These are phyloP conservation scores for Drosophila helvetica DNA, from an alignment of 2,888 invertebrate species.

Conservation along the genomic window DNA sequence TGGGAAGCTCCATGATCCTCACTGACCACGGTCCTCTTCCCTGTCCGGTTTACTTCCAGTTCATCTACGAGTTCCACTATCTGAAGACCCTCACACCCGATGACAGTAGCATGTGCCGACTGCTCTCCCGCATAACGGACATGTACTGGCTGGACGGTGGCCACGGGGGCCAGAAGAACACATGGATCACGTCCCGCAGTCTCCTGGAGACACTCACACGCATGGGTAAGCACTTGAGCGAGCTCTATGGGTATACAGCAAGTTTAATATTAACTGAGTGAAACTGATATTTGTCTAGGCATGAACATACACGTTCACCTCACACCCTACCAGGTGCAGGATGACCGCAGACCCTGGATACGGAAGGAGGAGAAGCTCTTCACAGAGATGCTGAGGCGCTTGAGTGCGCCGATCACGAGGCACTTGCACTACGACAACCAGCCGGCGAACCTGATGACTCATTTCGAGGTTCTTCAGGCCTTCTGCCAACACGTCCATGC, in stretches of 20 bases:
- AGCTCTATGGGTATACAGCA: neutral
- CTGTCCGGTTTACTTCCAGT: constrained; percentile 84
- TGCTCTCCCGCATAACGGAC: constrained; percentile 88
- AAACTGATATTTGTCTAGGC: constrained; percentile 83
- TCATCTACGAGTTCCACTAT: constrained; percentile 93
- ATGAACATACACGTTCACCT: constrained; percentile 91
- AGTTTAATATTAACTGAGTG: constrained; percentile 2
- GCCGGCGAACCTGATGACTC: constrained; percentile 87
- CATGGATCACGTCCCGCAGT: constrained; percentile 92
- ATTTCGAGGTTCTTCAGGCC: constrained; percentile 90
- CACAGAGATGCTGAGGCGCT: constrained; percentile 87
- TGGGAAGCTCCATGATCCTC: neutral
- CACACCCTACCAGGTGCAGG: constrained; percentile 95
- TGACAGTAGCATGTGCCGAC: constrained; percentile 86
- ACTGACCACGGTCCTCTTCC: neutral
- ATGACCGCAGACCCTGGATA: constrained; percentile 92
- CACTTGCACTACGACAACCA: constrained; percentile 87
- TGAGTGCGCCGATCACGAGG: constrained; percentile 88
- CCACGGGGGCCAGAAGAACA: constrained; percentile 93
- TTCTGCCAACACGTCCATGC: constrained; percentile 85
- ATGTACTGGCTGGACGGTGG: constrained; percentile 97
- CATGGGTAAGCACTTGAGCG: constrained; percentile 85
- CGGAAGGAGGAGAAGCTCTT: constrained; percentile 92
- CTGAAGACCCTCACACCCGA: constrained; percentile 88
- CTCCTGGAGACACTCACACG: constrained; percentile 90